Evolutionary conservation across 2,888 invertebrate species (phyloP), one percentile per base, ranked within the genome.

Genomic region (Cordilura impudica): DNA sequence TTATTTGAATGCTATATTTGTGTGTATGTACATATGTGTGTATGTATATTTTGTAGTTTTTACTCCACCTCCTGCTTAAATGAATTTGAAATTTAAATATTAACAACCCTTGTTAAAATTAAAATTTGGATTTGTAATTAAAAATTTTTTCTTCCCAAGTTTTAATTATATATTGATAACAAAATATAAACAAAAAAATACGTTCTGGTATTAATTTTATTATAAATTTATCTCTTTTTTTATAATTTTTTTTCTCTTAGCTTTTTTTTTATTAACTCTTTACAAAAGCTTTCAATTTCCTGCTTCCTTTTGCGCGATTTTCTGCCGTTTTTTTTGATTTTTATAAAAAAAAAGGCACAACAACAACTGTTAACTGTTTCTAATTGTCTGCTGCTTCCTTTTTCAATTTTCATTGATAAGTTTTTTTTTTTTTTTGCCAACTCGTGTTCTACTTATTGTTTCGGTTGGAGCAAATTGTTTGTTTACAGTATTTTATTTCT

Each of bases 1-100:
- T 79, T 75, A 72, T 71, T 56, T 31, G 23, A 72, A 77, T 47
- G 29, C n/a, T n/a, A 72, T 67, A 77, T n/a, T 5, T 26, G 26
- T 6, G 26, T n/a, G n/a, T n/a, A n/a, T n/a, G n/a, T n/a, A n/a
- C n/a, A n/a, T n/a, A n/a, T n/a, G n/a, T n/a, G n/a, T n/a, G n/a
- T n/a, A n/a, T n/a, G n/a, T n/a, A n/a, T n/a, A n/a, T n/a, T n/a
- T 54, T 67, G 18, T 19, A 66, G 60, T 16, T 47, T 61, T 70
- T 70, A 76, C 75, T 72, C 77, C 78, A 66, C 74, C 78, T 70
- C 60, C 74, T 69, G 43, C 47, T 51, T 18, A n/a, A n/a, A 1
- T n/a, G 35, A 18, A n/a, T 31, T 29, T 1, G 19, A 16, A 23
- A 23, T 45, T 5, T 10, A 63, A 19, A 65, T 16, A 45, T 70